A percentile compares a stretch with the other conserved stretches of the same genome.
These are phyloP conservation scores for Drosophila cognata DNA, from an alignment of 2,888 invertebrate species.

Conservation along the genomic window DNA sequence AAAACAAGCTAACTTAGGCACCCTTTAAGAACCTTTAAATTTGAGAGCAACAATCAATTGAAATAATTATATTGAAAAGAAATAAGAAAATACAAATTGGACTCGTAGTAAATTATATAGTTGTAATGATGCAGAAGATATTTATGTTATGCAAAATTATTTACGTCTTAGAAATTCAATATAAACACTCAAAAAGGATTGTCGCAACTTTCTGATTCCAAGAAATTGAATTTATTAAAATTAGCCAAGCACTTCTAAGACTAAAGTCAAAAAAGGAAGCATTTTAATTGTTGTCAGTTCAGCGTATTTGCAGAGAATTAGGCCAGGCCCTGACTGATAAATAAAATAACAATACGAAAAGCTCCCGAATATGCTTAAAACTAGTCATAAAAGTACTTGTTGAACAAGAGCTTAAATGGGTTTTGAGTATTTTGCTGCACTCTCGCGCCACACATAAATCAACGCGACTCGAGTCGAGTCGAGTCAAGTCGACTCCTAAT, in stretches of 20 bases:
- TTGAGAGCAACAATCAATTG: background rate
- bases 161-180: background rate
- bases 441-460: constrained; percentile 71
- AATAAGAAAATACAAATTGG: background rate
- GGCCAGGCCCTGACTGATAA: constrained; percentile 36
- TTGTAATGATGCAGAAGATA: background rate
- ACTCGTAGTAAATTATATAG: background rate
- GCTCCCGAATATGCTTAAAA: constrained; percentile 44
- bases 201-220: background rate
- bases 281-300: constrained; percentile 2
- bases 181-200: background rate
- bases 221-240: background rate
- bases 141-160: background rate
- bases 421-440: constrained; percentile 39
- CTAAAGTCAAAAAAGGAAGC: background rate
- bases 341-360: constrained; percentile 25
- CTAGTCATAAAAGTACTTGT: constrained; percentile 60
- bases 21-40: background rate
- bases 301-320: constrained; percentile 8
- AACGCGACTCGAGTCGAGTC: constrained; percentile 18
- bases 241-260: background rate
- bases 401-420: constrained; percentile 53
- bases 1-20: background rate
- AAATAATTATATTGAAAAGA: background rate
- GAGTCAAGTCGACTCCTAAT: constrained; percentile 32